Percentiles rank a stretch among this genome's conserved stretches.
Conservation (phyloP, 2,113 vertebrate genomes). For the Apodemus sylvaticus region DNA sequence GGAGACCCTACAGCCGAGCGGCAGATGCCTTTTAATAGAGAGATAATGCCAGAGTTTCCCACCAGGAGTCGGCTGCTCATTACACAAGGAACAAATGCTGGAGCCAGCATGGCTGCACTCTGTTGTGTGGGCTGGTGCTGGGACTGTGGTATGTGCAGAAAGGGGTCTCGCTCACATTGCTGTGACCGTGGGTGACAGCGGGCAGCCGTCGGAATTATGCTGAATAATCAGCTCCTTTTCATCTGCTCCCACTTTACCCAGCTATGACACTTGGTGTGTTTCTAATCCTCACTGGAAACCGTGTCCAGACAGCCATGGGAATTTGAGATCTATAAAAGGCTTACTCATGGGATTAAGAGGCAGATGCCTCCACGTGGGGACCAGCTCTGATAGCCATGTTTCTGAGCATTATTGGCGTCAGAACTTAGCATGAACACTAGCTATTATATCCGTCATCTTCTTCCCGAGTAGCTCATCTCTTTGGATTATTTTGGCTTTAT, state of each 20-base stretch:
- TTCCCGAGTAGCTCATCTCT: background rate
- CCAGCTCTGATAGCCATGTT: background rate
- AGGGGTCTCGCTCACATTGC: rapidly evolving
- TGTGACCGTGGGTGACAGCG: rapidly evolving
- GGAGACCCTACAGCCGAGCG: slow-evolving; percentile 19
- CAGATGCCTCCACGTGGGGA: background rate
- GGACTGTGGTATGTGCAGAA: rapidly evolving
- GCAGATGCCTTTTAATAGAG: background rate
- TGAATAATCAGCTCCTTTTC: background rate
- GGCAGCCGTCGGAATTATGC: background rate
- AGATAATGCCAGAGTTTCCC: background rate
- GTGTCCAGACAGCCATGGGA: background rate
- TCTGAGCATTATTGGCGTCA: slow-evolving; percentile 30
- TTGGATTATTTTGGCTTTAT: background rate
- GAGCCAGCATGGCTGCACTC: background rate
- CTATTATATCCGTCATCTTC: background rate
- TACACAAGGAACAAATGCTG: background rate
- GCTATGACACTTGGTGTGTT: background rate
- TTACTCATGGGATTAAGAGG: slow-evolving; percentile 39
- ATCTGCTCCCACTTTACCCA: background rate
- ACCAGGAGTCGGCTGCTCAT: slow-evolving; percentile 41
- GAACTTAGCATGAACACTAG: background rate
- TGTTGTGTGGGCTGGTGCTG: rapidly evolving
- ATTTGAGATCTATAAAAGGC: background rate
- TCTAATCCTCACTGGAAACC: slow-evolving; percentile 28